Evolutionary conservation across 2,888 invertebrate species (phyloP).

Genomic region (Lampropteryx suffumata): DNA sequence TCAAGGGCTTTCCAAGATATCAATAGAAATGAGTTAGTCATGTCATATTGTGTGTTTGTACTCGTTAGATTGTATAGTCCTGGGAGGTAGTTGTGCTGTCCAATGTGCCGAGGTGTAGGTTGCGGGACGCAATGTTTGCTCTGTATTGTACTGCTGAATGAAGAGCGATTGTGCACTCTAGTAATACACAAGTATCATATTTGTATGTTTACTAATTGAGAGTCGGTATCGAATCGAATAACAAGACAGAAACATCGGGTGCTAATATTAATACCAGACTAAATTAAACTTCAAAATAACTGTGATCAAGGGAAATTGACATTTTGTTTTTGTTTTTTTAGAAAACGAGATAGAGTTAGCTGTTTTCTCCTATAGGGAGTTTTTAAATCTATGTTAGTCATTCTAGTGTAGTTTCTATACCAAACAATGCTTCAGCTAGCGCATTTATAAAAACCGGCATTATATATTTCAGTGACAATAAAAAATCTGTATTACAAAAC

Average conservation of each 20-base stretch:
- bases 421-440: too few species aligned
- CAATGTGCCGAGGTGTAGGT: conserved; percentile 21
- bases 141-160: conserved; percentile 17
- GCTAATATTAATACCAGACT: background rate
- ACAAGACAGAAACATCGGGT: background rate
- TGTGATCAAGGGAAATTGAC: background rate
- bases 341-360: background rate
- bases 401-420: too few species aligned
- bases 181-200: background rate
- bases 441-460: too few species aligned
- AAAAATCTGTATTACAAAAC: too few species aligned
- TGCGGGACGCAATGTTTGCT: conserved; percentile 20
- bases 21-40: conserved; percentile 43
- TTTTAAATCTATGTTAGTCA: too few species aligned
- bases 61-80: conserved; percentile 32
- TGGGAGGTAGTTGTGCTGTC: conserved; percentile 31
- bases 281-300: too few species aligned
- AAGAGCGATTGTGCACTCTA: conserved; percentile 8
- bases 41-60: conserved; percentile 29
- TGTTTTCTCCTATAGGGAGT: background rate
- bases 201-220: background rate
- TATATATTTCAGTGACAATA: too few species aligned
- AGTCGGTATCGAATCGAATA: background rate
- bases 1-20: conserved; percentile 35
- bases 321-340: background rate